Base-by-base conservation (phyloP, 2,797 vertebrate species). In the Acanthis flammea region DNA sequence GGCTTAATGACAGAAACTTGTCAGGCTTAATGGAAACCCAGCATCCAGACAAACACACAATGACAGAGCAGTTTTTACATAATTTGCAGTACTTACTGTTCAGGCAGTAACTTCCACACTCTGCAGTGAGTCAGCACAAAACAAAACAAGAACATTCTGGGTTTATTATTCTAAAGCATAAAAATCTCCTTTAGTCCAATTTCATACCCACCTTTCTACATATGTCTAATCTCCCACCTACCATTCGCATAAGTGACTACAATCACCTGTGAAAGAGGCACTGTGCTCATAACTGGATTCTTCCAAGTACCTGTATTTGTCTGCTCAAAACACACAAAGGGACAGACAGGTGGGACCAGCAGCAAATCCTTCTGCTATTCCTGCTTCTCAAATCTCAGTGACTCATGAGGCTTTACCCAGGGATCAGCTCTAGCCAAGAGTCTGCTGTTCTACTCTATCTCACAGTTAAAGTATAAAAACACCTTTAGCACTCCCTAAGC, bases 101-200 rank as follows among this genome's bases (percentile, higher is more conserved):
- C 94, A 99, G 97, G 98, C 99, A 99, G 97, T 99, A 98, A 98
- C 99, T 99, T 95, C 99, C 99, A 98, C 99, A 99, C 93, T 99
- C 99, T 99, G 98, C 92, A 97, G 35, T 53, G 94, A 90, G 97
- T 92, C 97, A 98, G 97, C 97, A 95, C 97, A 98, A 98, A 98
- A 97, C 89, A 98, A 96, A 98, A 97, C 53, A 95, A 95, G 66
- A 95, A 95, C 22, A 95, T 78, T 96, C 71, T 92, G 42, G 9
- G 53, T 93, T 95, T 96, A 96, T 90, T 96, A 91, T 88, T 84
- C 66, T 75, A 31, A 61, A 85, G 14, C 41, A 93, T 47, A 65
- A 74, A 63, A 67, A 44, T 39, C 12, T 75, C 21, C 9, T 15
- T 65, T 50, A 28, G 3, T 14, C 50, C 24, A 60, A 2, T 74